Base-by-base conservation (phyloP, 2,113 vertebrate species). In the Limanda limanda region DNA sequence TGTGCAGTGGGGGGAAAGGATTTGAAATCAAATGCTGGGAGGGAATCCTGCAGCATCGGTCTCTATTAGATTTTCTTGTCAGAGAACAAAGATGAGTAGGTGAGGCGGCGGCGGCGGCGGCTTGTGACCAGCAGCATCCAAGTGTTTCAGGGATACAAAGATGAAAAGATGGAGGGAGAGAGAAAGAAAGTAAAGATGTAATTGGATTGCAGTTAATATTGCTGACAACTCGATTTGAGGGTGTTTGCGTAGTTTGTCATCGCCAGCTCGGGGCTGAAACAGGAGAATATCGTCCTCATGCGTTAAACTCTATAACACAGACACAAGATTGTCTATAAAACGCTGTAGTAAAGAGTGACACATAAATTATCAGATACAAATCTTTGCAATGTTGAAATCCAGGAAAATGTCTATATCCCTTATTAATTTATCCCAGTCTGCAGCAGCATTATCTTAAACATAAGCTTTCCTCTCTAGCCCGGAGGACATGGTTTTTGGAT, bases 181-280 rank as follows among this genome's bases (percentile, higher is more conserved):
- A 70, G 64, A 67, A 59, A 63, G 56, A 59, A 78, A 69, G 62
- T 63, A 37, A 37, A 66, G 70, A 76, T 70, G 78, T 76, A 77
- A 86, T 63, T 62, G 48, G 78, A 78, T 47, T 58, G 58, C 63
- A 25, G 63, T 71, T 80, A 69, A 78, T 80, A 74, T 45, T 74
- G 73, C 73, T 81, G 87, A 86, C 83, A 72, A 71, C 52, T 77
- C 82, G 64, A 68, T 81, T 60, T 69, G 55, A 54, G 73, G 63
- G 23, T 17, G 60, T 83, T 88, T 85, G 72, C 55, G 56, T 62
- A 37, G 67, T 88, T 85, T 85, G 78, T 72, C 73, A 78, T 5
- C 71, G 70, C 48, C 62, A 68, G 68, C 31, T 57, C 65, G 12
- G 25, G 70, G 57, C 62, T 63, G 40, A 57, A 74, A 65, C 18